Conservation (phyloP, 2,113 vertebrate genomes). For the Tragelaphus imberbis region DNA sequence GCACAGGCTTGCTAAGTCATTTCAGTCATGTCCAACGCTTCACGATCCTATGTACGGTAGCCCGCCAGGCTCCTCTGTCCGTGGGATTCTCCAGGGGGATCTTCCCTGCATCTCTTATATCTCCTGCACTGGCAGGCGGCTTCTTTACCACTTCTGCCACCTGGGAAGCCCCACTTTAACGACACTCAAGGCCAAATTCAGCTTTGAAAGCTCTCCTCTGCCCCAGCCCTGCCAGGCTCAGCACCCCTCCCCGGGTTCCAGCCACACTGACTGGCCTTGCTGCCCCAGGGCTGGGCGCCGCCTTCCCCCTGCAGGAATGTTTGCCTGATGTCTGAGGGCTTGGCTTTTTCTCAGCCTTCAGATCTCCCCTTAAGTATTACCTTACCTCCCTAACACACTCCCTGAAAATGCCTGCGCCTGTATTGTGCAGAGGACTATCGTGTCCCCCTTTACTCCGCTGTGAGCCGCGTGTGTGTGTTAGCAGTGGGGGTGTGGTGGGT, state of each 20-base stretch:
- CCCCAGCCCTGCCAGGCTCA: neutral
- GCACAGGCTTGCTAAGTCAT: neutral
- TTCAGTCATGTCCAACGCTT: neutral
- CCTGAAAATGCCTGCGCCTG: neutral
- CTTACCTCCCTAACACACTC: neutral
- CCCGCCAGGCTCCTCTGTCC: neutral
- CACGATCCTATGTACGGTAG: accelerated
- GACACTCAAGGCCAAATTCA: neutral
- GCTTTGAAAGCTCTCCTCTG: neutral
- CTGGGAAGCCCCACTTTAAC: neutral
- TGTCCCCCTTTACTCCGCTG: neutral
- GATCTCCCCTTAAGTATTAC: neutral
- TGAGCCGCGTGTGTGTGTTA: accelerated
- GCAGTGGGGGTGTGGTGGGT: neutral
- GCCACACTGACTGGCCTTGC: neutral
- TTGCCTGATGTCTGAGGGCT: neutral
- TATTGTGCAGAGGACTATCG: neutral
- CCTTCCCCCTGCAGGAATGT: neutral
- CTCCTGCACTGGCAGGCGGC: neutral
- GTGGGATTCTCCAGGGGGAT: neutral
- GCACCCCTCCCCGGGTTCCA: accelerated
- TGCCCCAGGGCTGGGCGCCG: neutral
- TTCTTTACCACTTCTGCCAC: neutral
- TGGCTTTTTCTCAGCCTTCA: neutral
- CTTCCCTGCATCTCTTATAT: neutral